Evolutionary conservation across 2,113 vertebrate species (phyloP), one percentile per base, ranked within the genome.

Genomic region (Sphyrna mokarran): DNA sequence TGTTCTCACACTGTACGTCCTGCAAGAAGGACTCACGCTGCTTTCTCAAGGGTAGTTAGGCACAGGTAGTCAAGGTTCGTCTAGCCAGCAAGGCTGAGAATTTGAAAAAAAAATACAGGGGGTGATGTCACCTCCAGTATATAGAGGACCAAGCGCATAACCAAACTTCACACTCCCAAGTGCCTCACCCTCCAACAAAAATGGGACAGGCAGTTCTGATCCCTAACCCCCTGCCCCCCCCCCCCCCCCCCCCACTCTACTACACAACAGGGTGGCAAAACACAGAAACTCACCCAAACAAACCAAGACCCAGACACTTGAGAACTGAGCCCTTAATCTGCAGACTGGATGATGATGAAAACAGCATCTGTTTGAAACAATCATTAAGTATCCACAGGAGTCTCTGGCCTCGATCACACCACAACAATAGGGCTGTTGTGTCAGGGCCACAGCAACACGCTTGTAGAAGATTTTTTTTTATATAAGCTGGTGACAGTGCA

Each of bases 321-420:
- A 89, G 86, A 54, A 54, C 86, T 89, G 86, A 54, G 48, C 86
- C 43, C 86, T 89, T 54, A 89, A 89, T 89, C 86, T 89, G 43
- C 43, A 22, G 86, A 29, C 86, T 54, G 86, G 43, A 89, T 48
- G 86, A 89, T 48, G 86, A 89, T 89, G 48, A 89, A 89, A 89
- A 89, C 86, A 89, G 40, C 86, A 89, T 89, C 86, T 89, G 86
- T 58, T 89, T 58, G 26, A 29, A 58, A 23, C 86, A 29, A 58
- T 89, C 48, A 58, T 89, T 89, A 89, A 89, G 48, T 89, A 89
- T 48, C 48, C 43, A 89, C 43, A 89, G 86, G 86, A 58, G 43
- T 89, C 48, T 89, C 48, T 3, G 48, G 48, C 43, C 48, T 43
- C 43, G 86, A 89, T 58, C 48, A 4, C 23, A 14, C 86, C 20